Percentiles rank a stretch among this genome's conserved stretches.
These are phyloP conservation scores for Parapsyche elsis DNA, from an alignment of 1,140 invertebrate genomes.

Conservation along the genomic window DNA sequence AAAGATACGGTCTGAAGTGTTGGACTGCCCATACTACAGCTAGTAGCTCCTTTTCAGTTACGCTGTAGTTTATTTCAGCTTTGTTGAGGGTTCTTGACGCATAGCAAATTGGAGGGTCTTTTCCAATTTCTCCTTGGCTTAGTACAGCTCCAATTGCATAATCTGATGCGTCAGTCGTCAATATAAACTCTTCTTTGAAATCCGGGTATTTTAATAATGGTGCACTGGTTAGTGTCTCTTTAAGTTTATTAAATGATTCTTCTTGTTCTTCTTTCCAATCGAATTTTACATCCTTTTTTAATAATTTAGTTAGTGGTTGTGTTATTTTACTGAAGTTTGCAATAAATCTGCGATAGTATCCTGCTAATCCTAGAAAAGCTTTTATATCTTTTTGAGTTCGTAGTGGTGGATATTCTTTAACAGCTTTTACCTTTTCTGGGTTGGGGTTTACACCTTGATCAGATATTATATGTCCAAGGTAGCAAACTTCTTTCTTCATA, in stretches of 20 bases:
- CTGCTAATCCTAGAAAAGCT: conserved; percentile 62
- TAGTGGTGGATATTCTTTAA: conserved; percentile 61
- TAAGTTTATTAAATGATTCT: conserved; percentile 57
- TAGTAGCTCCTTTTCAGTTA: conserved; percentile 66
- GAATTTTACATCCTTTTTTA: conserved; percentile 59
- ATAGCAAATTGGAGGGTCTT: conserved; percentile 59
- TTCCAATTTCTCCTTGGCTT: conserved; percentile 54
- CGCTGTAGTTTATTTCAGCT: conserved; percentile 62
- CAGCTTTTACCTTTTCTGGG: conserved; percentile 60
- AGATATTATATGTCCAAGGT: conserved; percentile 63
- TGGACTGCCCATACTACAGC: conserved; percentile 66
- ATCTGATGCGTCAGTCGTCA: conserved; percentile 59
- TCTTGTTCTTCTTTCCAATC: conserved; percentile 52
- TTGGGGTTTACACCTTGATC: conserved; percentile 62
- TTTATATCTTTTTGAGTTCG: conserved; percentile 60
- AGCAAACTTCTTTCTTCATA: conserved; percentile 61
- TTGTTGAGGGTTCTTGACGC: conserved; percentile 61
- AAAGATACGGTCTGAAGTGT: conserved; percentile 65
- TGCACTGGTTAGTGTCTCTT: conserved; percentile 50
- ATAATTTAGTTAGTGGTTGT: conserved; percentile 59
- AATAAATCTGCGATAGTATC: conserved; percentile 59
- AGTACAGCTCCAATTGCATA: conserved; percentile 59
- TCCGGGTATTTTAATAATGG: conserved; percentile 58
- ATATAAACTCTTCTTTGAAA: conserved; percentile 59
- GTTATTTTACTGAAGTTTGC: conserved; percentile 58